Evolutionary conservation across 64 coral and sea anemone genomes (phyloP), one percentile per base, ranked within the genome.

Genomic region (Orbicella faveolata): DNA sequence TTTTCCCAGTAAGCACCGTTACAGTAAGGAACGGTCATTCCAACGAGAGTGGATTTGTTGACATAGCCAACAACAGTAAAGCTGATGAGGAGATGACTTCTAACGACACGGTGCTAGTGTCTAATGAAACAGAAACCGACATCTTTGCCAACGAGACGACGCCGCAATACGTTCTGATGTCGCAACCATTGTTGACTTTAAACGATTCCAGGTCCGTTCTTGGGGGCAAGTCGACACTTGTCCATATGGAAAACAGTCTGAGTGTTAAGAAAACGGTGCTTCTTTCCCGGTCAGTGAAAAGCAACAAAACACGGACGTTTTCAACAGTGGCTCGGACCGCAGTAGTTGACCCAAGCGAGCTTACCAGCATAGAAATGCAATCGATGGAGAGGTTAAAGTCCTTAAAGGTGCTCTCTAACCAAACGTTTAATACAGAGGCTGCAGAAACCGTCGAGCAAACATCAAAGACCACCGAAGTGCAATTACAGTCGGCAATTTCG

Each of bases 51-150:
- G 82, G 82, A 33, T 85, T 85, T 52, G 65, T 85, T n/a, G 82
- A 85, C 63, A 81, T 86, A 17, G 75, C 65, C 74, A 92, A 93
- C 36, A 88, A 82, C 11, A 90, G 91, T 18, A 85, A 89, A 73
- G 67, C 88, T 65, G 94, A 87, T 74, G 97, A 96, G 64, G 97
- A 99, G 34, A 93, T 96, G 88, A 96, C 97, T 20, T 99, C 97
- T n/a, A 99, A 99, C 70, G 97, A 99, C 37, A 99, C 97, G 20
- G 81, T 95, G 75, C 76, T 95, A 37, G 97, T 99, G 63, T 99
- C 97, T 9, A 99, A 99, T 80, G 97, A 99, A 86, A 99, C 97
- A 34, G 97, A 99, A 77, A 95, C 97, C 26, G 97, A 99, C 52
- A 86, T 99, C 36, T 95, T 84, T 88, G 97, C 94, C 14, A 99